phyloP scores from a whole-genome alignment of 1,140 invertebrate genomes.

The Gonatopus flavifemur region DNA sequence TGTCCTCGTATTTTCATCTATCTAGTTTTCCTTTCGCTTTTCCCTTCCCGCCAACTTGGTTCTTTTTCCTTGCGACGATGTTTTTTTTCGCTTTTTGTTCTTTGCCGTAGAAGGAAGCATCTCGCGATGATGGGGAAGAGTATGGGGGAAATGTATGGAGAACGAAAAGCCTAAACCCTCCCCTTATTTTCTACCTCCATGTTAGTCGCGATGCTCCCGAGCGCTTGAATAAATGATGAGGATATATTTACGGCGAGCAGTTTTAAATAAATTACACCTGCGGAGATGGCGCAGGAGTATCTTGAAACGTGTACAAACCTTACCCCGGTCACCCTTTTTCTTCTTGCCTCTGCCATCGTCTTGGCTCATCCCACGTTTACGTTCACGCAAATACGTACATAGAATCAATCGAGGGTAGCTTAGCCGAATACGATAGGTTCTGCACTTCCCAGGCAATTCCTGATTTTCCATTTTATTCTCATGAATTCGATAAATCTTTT shows the following conservation, averaged over 20 bases:
- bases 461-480: too few relatives aligned
- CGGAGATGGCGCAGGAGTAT: constrained; percentile 48
- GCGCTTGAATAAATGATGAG: constrained; percentile 56
- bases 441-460: too few relatives aligned
- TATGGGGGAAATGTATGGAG: constrained; percentile 19
- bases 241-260: constrained; percentile 58
- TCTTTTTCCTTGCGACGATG: too few relatives aligned
- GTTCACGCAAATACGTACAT: background rate
- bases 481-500: too few relatives aligned
- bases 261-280: constrained; percentile 61
- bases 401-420: too few relatives aligned
- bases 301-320: constrained; percentile 27
- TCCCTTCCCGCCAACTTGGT: background rate
- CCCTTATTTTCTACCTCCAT: too few relatives aligned
- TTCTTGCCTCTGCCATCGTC: constrained; percentile 1
- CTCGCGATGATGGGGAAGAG: constrained; percentile 8
- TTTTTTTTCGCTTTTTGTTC: too few relatives aligned
- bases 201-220: constrained; percentile 36
- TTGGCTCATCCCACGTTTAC: background rate
- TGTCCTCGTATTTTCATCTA: too few relatives aligned
- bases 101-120: too few relatives aligned
- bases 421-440: too few relatives aligned
- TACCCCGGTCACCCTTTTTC: constrained; percentile 15
- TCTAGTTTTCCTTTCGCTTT: background rate
- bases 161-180: constrained; percentile 41